phyloP scores from a whole-genome alignment of 2,797 vertebrate species.

The Glossophaga mutica region DNA sequence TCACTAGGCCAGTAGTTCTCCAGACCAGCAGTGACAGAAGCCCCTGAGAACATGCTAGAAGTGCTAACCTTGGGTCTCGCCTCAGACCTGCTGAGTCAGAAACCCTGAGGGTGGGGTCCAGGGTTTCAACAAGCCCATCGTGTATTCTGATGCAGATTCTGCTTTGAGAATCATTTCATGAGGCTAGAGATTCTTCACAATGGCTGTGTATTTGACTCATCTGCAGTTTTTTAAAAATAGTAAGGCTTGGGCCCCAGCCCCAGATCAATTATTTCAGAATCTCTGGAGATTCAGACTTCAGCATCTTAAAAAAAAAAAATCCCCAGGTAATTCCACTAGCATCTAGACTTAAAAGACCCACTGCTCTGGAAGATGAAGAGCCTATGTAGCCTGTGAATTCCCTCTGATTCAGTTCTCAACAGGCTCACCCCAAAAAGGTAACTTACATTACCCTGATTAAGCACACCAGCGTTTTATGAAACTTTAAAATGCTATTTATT shows the following conservation, averaged over 20 bases:
- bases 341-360: not conserved
- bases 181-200: not conserved
- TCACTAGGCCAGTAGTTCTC: not conserved
- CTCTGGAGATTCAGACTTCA: not conserved
- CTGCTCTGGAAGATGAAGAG: not conserved
- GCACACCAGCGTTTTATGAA: not conserved
- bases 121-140: not conserved
- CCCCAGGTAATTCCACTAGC: not conserved
- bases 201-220: not conserved
- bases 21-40: too few species aligned
- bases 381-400: not conserved
- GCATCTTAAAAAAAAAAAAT: not conserved
- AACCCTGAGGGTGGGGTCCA: not conserved
- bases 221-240: not conserved
- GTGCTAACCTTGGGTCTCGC: too few species aligned
- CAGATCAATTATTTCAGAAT: not conserved
- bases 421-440: not conserved
- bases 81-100: not conserved
- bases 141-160: not conserved
- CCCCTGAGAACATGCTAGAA: not conserved
- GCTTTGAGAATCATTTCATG: not conserved
- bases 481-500: not conserved
- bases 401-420: not conserved
- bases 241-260: not conserved
- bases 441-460: not conserved